Evolutionary conservation across 2,888 invertebrate genomes (phyloP).

Genomic region (Omphaloscelis lunosa): DNA sequence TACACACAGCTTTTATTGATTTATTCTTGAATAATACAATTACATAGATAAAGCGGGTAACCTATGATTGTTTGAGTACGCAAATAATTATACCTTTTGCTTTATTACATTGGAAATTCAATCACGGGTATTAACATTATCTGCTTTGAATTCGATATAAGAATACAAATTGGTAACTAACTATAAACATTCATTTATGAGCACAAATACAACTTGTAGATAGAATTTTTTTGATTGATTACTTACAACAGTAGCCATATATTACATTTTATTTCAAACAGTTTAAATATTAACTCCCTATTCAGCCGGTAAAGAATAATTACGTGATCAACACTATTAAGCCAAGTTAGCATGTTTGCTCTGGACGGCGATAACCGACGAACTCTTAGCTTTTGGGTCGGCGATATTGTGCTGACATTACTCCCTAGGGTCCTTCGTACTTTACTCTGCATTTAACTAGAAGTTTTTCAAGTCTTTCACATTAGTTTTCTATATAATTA

Average conservation of each 20-base stretch:
- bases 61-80: not conserved
- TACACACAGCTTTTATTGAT: conserved; percentile 1
- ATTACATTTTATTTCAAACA: conserved; percentile 6
- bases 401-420: conserved; percentile 30
- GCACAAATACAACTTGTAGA: not conserved
- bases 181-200: not conserved
- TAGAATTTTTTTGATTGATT: not conserved
- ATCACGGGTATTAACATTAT: not conserved
- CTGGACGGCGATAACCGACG: conserved; percentile 38
- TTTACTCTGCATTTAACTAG: conserved; percentile 26
- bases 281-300: conserved; percentile 8
- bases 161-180: not conserved
- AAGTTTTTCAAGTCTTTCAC: not conserved
- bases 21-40: conserved; percentile 21
- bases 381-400: conserved; percentile 39
- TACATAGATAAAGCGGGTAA: not conserved
- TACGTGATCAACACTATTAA: conserved; percentile 44
- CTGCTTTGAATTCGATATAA: not conserved
- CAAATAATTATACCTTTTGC: not conserved
- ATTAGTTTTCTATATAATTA: conserved; percentile 19
- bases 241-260: not conserved
- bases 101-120: not conserved
- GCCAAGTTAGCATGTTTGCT: conserved; percentile 42
- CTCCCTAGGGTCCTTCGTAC: conserved; percentile 30
- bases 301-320: conserved; percentile 10